A percentile compares a stretch with the other conserved stretches of the same genome.
phyloP scores from a whole-genome alignment of 2,888 invertebrate genomes.

The Agrochola litura region DNA sequence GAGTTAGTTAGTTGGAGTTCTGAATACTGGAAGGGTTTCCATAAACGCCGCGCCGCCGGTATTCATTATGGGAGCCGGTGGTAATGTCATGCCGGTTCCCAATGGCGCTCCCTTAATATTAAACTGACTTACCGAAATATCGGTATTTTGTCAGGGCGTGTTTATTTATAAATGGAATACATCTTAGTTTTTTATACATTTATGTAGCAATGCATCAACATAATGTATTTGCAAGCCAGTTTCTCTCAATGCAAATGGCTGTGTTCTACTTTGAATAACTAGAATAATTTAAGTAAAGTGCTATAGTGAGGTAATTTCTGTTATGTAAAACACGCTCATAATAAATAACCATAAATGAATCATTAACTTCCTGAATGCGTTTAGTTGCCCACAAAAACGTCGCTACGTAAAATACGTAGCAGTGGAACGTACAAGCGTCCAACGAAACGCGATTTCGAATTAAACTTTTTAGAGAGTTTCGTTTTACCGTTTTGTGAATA shows the following conservation, averaged over 20 bases:
- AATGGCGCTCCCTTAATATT: too few species aligned
- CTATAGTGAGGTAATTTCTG: neutral
- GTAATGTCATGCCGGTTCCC: too few species aligned
- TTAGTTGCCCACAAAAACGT: slow-evolving; percentile 24
- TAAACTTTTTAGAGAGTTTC: slow-evolving; percentile 49
- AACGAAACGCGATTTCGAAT: slow-evolving; percentile 53
- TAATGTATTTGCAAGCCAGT: slow-evolving; percentile 7
- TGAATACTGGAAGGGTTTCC: too few species aligned
- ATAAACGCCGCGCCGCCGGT: too few species aligned
- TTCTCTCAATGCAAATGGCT: slow-evolving; percentile 8
- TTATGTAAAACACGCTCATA: slow-evolving; percentile 3
- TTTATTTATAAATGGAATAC: neutral
- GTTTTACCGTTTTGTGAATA: slow-evolving; percentile 34
- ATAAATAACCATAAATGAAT: slow-evolving; percentile 25
- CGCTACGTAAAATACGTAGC: slow-evolving; percentile 5
- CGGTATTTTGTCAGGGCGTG: too few species aligned
- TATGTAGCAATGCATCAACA: neutral
- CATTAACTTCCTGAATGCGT: slow-evolving; percentile 32
- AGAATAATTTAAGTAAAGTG: neutral
- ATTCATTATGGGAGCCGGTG: too few species aligned
- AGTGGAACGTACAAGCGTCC: slow-evolving; percentile 31
- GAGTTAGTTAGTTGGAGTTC: too few species aligned
- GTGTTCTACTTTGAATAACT: slow-evolving; percentile 8
- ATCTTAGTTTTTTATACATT: neutral
- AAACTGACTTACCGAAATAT: too few species aligned